These are phyloP conservation scores for Synanthedon tipuliformis DNA, from an alignment of 2,888 invertebrate species.

Conservation along the genomic window DNA sequence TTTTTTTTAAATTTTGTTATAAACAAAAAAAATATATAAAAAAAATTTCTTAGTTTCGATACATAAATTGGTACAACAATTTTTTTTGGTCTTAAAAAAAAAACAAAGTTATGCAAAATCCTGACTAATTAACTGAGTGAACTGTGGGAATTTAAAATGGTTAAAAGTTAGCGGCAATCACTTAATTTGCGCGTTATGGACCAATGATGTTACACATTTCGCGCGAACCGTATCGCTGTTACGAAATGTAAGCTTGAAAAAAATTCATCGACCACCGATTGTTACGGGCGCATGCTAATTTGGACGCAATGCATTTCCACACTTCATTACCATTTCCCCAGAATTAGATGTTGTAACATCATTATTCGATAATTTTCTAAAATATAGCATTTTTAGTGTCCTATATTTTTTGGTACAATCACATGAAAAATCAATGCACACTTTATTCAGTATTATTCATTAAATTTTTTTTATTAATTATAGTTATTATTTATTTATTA, in stretches of 20 bases:
- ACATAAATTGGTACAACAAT: too few relatives aligned
- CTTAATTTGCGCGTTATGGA: constrained; percentile 28
- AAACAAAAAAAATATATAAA: too few relatives aligned
- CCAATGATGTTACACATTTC: constrained; percentile 58
- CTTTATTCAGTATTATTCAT: too few relatives aligned
- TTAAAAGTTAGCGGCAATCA: background rate
- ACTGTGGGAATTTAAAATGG: background rate
- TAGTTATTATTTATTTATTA: too few relatives aligned
- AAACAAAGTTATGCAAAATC: background rate
- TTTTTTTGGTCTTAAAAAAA: too few relatives aligned
- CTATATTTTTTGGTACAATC: background rate
- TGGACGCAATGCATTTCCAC: constrained; percentile 32
- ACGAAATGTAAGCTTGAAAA: constrained; percentile 38
- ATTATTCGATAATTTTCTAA: background rate
- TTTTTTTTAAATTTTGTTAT: too few relatives aligned
- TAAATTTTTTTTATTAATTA: too few relatives aligned
- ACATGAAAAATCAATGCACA: too few relatives aligned
- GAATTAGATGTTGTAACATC: constrained; percentile 6
- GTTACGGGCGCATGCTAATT: constrained; percentile 55
- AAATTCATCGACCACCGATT: constrained; percentile 40
- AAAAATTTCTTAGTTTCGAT: too few relatives aligned
- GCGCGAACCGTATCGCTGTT: constrained; percentile 53
- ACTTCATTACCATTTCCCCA: constrained; percentile 19
- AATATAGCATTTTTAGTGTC: background rate
- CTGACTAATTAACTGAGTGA: background rate